A percentile compares a stretch with the other conserved stretches of the same genome.
Conservation (phyloP, 35 echinoderm and acorn worm species). For the Heliocidaris erythrogramma region DNA sequence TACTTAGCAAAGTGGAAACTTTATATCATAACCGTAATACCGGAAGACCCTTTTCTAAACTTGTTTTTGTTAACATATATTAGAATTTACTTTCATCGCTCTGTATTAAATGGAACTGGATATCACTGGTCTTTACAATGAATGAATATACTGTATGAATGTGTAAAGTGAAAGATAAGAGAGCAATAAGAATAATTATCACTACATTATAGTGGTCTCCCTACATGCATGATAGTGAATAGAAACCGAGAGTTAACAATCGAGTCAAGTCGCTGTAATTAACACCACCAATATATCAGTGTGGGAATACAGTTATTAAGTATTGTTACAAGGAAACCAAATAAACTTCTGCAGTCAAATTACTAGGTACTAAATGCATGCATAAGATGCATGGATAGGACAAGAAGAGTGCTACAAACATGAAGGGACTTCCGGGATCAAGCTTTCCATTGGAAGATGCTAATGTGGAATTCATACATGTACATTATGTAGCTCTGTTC, state of each 20-base stretch:
- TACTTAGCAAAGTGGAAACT: neutral
- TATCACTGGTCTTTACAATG: too few species aligned
- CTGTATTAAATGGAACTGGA: too few species aligned
- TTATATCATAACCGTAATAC: too few species aligned
- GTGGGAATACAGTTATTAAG: too few species aligned
- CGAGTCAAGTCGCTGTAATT: neutral
- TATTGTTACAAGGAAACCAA: neutral
- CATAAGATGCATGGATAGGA: neutral
- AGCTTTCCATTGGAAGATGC: neutral
- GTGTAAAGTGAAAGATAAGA: neutral
- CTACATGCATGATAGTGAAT: neutral
- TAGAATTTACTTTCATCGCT: too few species aligned
- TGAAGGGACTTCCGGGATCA: neutral
- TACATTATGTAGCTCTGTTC: neutral
- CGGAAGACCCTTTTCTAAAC: too few species aligned
- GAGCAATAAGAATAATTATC: neutral
- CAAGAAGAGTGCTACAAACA: neutral
- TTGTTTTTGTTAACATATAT: too few species aligned
- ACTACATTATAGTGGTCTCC: neutral
- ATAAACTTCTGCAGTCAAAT: neutral
- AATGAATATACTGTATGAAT: neutral
- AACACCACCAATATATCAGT: neutral
- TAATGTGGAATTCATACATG: neutral
- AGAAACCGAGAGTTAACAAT: neutral
- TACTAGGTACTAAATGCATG: neutral